Conservation (phyloP, 1,140 invertebrate species). For the Drosophila murphyi region DNA sequence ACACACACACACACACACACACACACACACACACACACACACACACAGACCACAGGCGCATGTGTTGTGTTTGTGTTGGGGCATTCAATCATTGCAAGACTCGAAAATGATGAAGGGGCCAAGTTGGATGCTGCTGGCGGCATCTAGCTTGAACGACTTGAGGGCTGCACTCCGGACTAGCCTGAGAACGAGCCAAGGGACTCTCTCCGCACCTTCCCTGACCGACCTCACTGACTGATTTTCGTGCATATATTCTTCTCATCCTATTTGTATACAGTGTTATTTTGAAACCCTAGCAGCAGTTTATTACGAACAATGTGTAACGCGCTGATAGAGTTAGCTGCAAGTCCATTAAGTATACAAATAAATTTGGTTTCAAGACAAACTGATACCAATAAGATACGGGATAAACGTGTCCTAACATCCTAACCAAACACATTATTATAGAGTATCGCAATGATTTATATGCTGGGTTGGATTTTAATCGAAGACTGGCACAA, state of each 20-base stretch:
- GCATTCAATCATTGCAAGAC: slow-evolving; percentile 78
- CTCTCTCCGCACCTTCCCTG: background rate
- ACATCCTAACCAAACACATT: background rate
- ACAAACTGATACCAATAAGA: background rate
- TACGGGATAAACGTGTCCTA: background rate
- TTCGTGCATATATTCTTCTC: slow-evolving; percentile 15
- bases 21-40: background rate
- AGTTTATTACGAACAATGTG: slow-evolving; percentile 6
- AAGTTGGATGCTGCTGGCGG: slow-evolving; percentile 11
- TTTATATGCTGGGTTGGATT: background rate
- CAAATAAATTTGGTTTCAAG: background rate
- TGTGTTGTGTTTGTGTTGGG: slow-evolving; percentile 41
- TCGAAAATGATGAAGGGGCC: slow-evolving; percentile 47
- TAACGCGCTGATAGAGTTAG: background rate
- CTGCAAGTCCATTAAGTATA: slow-evolving; percentile 6
- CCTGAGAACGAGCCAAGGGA: background rate
- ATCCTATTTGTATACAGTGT: background rate
- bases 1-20: slow-evolving; percentile 4
- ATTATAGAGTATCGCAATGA: background rate
- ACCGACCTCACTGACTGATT: slow-evolving; percentile 49
- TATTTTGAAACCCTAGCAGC: slow-evolving; percentile 13
- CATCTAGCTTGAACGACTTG: slow-evolving; percentile 14
- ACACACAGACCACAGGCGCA: background rate
- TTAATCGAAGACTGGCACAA: too few species aligned
- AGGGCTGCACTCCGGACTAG: slow-evolving; percentile 6